Evolutionary conservation across 2,797 vertebrate species (phyloP).

Genomic region (Tragopan temminckii): DNA sequence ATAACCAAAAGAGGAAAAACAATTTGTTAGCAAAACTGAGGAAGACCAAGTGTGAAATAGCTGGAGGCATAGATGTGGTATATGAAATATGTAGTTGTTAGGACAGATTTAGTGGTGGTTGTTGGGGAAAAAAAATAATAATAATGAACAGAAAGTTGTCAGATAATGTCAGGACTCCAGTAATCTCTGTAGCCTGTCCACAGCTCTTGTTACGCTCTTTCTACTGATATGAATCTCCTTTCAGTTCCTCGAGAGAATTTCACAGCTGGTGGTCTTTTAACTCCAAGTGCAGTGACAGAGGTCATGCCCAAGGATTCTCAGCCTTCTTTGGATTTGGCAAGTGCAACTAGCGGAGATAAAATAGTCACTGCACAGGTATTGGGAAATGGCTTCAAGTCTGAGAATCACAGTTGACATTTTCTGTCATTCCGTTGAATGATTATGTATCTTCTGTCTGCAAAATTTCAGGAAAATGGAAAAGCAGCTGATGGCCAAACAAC

Average conservation of each 20-base stretch:
- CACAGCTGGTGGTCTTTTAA: slow-evolving; percentile 88
- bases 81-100: not conserved
- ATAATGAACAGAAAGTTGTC: not conserved
- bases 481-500: slow-evolving; percentile 85
- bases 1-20: not conserved
- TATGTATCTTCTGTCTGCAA: not conserved
- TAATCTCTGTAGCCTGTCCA: not conserved
- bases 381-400: not conserved
- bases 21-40: not conserved
- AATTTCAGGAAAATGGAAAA: slow-evolving; percentile 91
- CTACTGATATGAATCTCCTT: slow-evolving; percentile 52
- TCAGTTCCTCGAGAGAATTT: slow-evolving; percentile 85
- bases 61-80: too few species aligned
- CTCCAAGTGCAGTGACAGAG: slow-evolving; percentile 86
- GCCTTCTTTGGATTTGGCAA: slow-evolving; percentile 97
- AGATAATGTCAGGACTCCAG: not conserved
- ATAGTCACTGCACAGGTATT: slow-evolving; percentile 94
- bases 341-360: slow-evolving; percentile 97
- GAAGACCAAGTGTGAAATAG: not conserved
- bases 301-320: slow-evolving; percentile 91
- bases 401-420: not conserved
- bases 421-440: not conserved
- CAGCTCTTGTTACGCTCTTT: not conserved
- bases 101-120: not conserved
- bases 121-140: not conserved